Evolutionary conservation across 2,113 vertebrate species (phyloP).

Genomic region (Daubentonia madagascariensis): DNA sequence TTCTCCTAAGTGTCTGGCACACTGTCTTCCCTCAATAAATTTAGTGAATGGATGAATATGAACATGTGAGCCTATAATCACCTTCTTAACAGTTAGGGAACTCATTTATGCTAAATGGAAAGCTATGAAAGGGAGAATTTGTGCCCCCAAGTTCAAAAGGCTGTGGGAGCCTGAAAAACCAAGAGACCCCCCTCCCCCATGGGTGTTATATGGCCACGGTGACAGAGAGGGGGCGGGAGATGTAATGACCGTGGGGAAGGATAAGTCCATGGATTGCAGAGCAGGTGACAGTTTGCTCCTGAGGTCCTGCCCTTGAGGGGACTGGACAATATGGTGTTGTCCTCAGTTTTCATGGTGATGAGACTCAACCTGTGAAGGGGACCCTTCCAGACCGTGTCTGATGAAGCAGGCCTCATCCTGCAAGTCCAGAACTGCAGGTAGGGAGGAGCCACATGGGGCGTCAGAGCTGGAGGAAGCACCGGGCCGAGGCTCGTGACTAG

Average conservation of each 20-base stretch:
- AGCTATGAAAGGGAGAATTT: not conserved
- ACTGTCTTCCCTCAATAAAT: not conserved
- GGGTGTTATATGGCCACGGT: not conserved
- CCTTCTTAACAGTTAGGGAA: not conserved
- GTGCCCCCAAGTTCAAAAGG: not conserved
- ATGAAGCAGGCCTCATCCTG: not conserved
- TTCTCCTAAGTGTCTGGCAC: not conserved
- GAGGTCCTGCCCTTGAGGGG: not conserved
- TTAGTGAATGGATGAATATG: not conserved
- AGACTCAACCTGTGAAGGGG: not conserved
- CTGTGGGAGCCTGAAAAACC: not conserved
- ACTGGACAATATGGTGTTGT: rapidly evolving
- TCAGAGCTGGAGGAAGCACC: not conserved
- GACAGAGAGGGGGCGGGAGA: not conserved
- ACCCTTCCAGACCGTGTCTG: not conserved
- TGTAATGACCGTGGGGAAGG: not conserved
- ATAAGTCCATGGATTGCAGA: not conserved
- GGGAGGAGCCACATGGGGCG: not conserved
- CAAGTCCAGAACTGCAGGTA: not conserved
- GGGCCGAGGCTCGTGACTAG: not conserved
- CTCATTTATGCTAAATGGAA: not conserved
- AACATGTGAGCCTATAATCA: not conserved
- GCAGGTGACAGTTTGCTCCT: not conserved
- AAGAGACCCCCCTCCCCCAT: not conserved
- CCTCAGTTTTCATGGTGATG: not conserved